Evolutionary conservation across 2,113 vertebrate species (phyloP).

Genomic region (Leucosticte australis): DNA sequence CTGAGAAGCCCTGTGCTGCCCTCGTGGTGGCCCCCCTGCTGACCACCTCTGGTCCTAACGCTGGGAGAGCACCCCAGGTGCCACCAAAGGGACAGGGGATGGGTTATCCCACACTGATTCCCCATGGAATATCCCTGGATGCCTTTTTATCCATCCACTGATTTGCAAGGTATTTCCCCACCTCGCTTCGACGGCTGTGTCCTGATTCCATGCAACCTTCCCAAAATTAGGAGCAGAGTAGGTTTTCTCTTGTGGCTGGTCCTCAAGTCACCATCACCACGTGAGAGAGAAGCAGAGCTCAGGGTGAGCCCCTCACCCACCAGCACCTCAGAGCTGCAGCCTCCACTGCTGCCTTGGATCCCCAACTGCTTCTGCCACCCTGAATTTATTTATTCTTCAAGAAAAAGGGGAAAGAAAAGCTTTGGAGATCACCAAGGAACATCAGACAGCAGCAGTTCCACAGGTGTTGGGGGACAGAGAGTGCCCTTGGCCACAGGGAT

Average conservation of each 20-base stretch:
- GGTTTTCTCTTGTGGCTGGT: not conserved
- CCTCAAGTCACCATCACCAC: not conserved
- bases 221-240: not conserved
- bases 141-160: not conserved
- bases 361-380: rapidly evolving
- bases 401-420: not conserved
- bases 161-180: not conserved
- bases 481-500: not conserved
- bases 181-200: not conserved
- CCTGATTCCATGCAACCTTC: not conserved
- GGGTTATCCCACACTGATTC: not conserved
- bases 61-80: not conserved
- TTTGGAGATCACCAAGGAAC: not conserved
- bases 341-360: not conserved
- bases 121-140: not conserved
- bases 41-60: not conserved
- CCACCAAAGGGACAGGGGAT: rapidly evolving
- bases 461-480: rapidly evolving
- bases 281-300: not conserved
- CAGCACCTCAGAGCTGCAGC: not conserved
- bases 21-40: not conserved
- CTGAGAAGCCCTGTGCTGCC: not conserved
- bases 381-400: not conserved
- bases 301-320: not conserved
- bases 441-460: rapidly evolving